Base-by-base conservation (phyloP, 2,888 invertebrate genomes). In the Zelleria hepariella region DNA sequence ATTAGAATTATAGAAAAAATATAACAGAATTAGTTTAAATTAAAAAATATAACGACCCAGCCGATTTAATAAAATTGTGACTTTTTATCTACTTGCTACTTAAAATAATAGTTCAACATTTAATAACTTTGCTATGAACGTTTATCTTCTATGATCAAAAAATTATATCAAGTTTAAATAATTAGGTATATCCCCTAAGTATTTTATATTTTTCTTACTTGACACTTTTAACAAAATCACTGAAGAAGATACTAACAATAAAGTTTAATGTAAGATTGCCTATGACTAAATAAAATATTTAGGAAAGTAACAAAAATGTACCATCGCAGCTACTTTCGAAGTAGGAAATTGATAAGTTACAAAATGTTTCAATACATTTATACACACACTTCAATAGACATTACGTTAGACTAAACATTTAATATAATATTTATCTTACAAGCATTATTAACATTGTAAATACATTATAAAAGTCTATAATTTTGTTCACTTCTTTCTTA, bases 361-460 rank as follows among this genome's bases (percentile, higher is more conserved):
- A 32, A 5, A 5, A 49, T 58, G 24, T 25, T 25, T 26, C 25
- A 27, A 53, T 58, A 56, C 32, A 42, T 47, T 23, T 42, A 57
- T n/a, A 15, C n/a, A 55, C 24, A 57, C 47, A 47, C 24, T 10
- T 24, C 32, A 57, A 42, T 21, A 32, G 6, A 54, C 8, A 6
- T 54, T 25, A 57, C 23, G n/a, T 54, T 18, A 54, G 23, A 26
- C 54, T 54, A 54, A 54, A 54, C 54, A 54, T 54, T 54, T 54
- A 51, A 23, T 42, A 42, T 42, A 23, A 21, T 10, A 25, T 54
- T 15, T 54, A 54, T 54, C 54, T 54, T 54, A 54, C 6, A 54
- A 54, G 26, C 54, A 25, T 25, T 54, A 54, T 54, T 54, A 54
- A 54, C 54, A 54, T 54, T 55, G 55, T 55, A 55, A 55, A 55